Percentiles rank a stretch among this genome's conserved stretches.
phyloP scores from a whole-genome alignment of 2,113 vertebrate genomes.

The Nymphicus hollandicus region DNA sequence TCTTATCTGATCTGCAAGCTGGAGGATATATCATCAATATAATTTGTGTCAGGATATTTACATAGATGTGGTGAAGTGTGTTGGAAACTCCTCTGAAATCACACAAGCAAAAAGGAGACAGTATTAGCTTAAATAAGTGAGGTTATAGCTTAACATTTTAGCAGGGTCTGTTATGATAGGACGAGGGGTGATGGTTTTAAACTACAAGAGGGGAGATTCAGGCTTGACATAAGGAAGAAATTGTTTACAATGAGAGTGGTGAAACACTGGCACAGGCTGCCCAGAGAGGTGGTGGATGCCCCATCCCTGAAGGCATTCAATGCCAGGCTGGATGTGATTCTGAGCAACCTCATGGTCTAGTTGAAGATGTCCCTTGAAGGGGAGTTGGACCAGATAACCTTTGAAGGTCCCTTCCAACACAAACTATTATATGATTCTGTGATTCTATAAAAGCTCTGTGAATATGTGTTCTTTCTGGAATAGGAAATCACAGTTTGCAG shows the following conservation, averaged over 20 bases:
- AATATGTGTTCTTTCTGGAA: neutral
- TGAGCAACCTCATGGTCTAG: neutral
- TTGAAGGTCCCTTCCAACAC: neutral
- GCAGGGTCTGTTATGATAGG: neutral
- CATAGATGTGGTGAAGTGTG: neutral
- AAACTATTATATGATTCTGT: neutral
- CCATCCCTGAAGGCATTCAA: neutral
- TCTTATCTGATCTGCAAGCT: slow-evolving; percentile 18
- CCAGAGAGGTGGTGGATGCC: neutral
- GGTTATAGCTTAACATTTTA: neutral
- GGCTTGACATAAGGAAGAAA: neutral
- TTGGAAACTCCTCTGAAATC: neutral
- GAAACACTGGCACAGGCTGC: neutral
- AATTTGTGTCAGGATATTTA: slow-evolving; percentile 11
- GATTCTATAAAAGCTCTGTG: neutral
- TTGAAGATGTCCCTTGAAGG: neutral
- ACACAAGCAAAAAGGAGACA: neutral
- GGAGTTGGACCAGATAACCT: neutral
- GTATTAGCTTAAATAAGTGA: neutral
- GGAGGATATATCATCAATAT: neutral
- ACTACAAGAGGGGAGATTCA: neutral
- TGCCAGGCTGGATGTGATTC: neutral
- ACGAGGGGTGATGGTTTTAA: neutral
- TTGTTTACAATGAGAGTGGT: neutral
- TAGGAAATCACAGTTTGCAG: neutral